phyloP scores from a whole-genome alignment of 53 echinoderm and acorn worm species.

The Pentamera pediparva region DNA sequence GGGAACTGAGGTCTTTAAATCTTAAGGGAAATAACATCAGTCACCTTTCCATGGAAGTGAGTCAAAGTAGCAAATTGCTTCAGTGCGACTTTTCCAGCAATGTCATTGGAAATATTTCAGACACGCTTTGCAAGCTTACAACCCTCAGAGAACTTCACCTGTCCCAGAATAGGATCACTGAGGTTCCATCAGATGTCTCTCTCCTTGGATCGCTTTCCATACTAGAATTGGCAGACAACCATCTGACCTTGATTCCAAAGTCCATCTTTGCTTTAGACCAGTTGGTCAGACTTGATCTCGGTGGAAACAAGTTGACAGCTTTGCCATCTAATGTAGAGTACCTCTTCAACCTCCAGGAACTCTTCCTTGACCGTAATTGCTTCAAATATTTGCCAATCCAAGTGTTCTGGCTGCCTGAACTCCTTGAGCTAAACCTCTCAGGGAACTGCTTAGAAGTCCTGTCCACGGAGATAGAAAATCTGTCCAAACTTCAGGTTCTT shows the following conservation, averaged over 20 bases:
- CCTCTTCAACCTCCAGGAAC: slow-evolving; percentile 68
- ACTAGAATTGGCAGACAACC: slow-evolving; percentile 65
- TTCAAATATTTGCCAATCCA: slow-evolving; percentile 84
- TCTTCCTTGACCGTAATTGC: slow-evolving; percentile 63
- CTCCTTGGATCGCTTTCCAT: slow-evolving; percentile 42
- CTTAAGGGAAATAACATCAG: slow-evolving; percentile 64
- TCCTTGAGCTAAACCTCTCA: slow-evolving; percentile 72
- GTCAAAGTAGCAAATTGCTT: slow-evolving; percentile 28
- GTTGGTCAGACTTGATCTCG: slow-evolving; percentile 64
- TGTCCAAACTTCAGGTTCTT: slow-evolving; percentile 59
- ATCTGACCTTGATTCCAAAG: slow-evolving; percentile 71
- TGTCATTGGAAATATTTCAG: slow-evolving; percentile 48
- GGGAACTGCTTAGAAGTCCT: slow-evolving; percentile 75
- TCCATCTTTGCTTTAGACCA: slow-evolving; percentile 69
- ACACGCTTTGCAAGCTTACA: slow-evolving; percentile 39
- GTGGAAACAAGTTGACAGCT: slow-evolving; percentile 77
- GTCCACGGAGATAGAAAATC: slow-evolving; percentile 64
- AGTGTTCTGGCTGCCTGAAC: slow-evolving; percentile 90
- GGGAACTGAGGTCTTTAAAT: slow-evolving; percentile 45
- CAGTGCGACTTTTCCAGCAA: slow-evolving; percentile 65
- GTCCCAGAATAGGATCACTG: slow-evolving; percentile 64
- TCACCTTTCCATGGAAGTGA: slow-evolving; percentile 32
- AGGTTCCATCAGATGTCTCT: slow-evolving; percentile 55
- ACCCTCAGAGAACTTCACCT: slow-evolving; percentile 41
- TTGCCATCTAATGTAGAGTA: slow-evolving; percentile 85